Evolutionary conservation across 92 coral and sea anemone genomes (phyloP).

Genomic region (Desmophyllum pertusum): DNA sequence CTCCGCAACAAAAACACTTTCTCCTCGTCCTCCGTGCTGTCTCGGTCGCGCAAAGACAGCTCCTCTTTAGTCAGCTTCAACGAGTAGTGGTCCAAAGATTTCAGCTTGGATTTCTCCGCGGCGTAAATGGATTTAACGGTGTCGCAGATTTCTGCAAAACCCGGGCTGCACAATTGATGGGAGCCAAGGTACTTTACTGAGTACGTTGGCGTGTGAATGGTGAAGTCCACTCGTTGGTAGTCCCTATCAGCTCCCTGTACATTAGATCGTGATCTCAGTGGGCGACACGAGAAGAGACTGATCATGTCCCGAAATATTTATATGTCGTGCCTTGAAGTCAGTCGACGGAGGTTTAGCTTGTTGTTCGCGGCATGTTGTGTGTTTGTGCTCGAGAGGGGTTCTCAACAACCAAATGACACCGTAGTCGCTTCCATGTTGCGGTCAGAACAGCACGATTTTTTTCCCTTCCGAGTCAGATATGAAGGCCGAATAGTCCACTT

Average conservation of each 20-base stretch:
- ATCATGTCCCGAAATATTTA: conserved; percentile 68
- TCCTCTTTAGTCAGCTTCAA: conserved; percentile 86
- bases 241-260: conserved; percentile 71
- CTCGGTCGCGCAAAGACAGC: conserved; percentile 76
- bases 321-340: conserved; percentile 29
- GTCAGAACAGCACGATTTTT: conserved; percentile 2
- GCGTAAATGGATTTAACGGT: conserved; percentile 74
- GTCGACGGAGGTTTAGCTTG: conserved; percentile 26
- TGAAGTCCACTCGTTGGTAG: conserved; percentile 78
- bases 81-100: conserved; percentile 69
- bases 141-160: conserved; percentile 87
- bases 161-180: conserved; percentile 81
- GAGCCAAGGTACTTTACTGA: conserved; percentile 93
- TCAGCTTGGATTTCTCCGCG: conserved; percentile 58
- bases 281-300: conserved; percentile 75
- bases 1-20: conserved; percentile 76
- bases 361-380: conserved; percentile 34
- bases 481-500: conserved; percentile 6
- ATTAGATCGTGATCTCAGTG: conserved; percentile 63
- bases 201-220: conserved; percentile 75
- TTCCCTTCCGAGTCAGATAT: conserved; percentile 18
- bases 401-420: conserved; percentile 20
- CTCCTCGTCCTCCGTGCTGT: conserved; percentile 82
- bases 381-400: conserved; percentile 42
- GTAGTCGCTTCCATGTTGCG: conserved; percentile 16